Conservation (phyloP, 2,888 invertebrate genomes). For the Pammene fasciana region DNA sequence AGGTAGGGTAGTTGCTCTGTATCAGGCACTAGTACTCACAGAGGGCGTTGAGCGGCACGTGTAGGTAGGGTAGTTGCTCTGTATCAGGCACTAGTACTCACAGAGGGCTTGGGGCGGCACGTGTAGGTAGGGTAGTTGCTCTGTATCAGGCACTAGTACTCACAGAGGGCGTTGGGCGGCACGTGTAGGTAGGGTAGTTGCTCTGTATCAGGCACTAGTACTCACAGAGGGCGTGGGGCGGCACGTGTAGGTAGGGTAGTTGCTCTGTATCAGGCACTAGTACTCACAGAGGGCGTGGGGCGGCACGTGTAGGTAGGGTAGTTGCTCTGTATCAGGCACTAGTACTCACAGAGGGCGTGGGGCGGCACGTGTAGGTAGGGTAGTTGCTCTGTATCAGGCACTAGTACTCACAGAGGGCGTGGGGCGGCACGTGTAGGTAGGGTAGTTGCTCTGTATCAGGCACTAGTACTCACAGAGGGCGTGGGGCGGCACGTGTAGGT, state of each 20-base stretch:
- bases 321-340: conserved; percentile 85
- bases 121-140: not conserved
- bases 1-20: too few relatives aligned
- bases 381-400: too few relatives aligned
- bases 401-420: too few relatives aligned
- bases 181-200: conserved; percentile 85
- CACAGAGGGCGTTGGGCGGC: conserved; percentile 94
- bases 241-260: conserved; percentile 98
- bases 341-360: too few relatives aligned
- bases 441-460: conserved; percentile 79
- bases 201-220: conserved; percentile 43
- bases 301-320: conserved; percentile 95
- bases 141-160: conserved; percentile 50
- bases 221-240: conserved; percentile 93
- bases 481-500: conserved; percentile 89
- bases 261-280: conserved; percentile 98
- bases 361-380: too few relatives aligned
- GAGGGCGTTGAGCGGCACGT: too few relatives aligned
- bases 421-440: too few relatives aligned
- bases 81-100: too few relatives aligned
- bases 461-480: too few relatives aligned
- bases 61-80: conserved; percentile 80
- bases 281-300: conserved; percentile 98
- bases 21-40: too few relatives aligned
- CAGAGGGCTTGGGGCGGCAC: too few relatives aligned